Evolutionary conservation across 2,888 invertebrate genomes (phyloP).

Genomic region (Argyra leucocephala): DNA sequence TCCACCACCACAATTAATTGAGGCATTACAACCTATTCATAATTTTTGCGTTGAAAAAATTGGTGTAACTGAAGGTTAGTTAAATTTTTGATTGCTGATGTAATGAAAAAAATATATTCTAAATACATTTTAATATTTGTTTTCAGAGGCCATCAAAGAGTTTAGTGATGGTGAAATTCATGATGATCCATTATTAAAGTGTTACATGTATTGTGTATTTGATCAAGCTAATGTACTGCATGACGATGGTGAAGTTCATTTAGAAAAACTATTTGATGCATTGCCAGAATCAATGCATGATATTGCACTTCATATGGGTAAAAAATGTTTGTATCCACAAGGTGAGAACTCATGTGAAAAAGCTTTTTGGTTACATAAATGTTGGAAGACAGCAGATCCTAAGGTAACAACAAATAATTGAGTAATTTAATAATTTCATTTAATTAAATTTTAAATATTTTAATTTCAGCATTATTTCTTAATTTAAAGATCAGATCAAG

Average conservation of each 20-base stretch:
- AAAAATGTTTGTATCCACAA: slow-evolving; percentile 30
- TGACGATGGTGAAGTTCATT: slow-evolving; percentile 32
- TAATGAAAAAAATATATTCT: slow-evolving; percentile 32
- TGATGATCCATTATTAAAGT: slow-evolving; percentile 32
- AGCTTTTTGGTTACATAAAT: slow-evolving; percentile 34
- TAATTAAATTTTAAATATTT: slow-evolving; percentile 12
- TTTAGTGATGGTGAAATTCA: slow-evolving; percentile 34
- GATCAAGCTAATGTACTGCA: slow-evolving; percentile 30
- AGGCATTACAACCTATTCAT: slow-evolving; percentile 26
- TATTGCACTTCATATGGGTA: slow-evolving; percentile 29
- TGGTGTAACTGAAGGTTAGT: slow-evolving; percentile 27
- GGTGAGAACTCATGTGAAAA: slow-evolving; percentile 32
- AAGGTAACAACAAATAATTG: slow-evolving; percentile 24
- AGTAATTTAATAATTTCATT: slow-evolving; percentile 17
- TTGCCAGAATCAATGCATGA: slow-evolving; percentile 28
- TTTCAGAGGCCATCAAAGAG: slow-evolving; percentile 30
- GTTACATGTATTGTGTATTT: slow-evolving; percentile 35
- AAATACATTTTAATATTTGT: too few species aligned
- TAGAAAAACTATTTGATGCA: slow-evolving; percentile 28
- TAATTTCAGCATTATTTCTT: slow-evolving; percentile 27
- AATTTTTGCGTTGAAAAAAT: slow-evolving; percentile 30
- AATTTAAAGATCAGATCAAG: too few species aligned
- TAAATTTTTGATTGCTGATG: slow-evolving; percentile 21
- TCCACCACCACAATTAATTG: slow-evolving; percentile 30
- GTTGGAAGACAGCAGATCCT: slow-evolving; percentile 33